Evolutionary conservation across 2,797 vertebrate genomes (phyloP).

Genomic region (Melanogrammus aeglefinus): DNA sequence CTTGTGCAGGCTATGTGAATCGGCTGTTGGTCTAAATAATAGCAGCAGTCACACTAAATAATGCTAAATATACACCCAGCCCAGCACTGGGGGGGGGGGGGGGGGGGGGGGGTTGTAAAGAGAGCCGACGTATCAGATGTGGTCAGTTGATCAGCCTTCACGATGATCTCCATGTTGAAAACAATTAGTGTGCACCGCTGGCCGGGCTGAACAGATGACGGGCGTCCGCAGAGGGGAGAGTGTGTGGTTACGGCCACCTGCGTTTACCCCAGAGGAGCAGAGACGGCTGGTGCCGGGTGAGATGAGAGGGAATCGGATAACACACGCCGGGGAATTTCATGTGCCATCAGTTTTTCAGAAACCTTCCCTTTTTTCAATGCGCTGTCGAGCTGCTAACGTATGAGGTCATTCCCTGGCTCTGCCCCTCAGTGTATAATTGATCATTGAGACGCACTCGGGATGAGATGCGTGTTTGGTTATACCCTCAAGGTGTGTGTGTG

Average conservation of each 20-base stretch:
- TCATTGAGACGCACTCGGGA: background rate
- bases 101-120: background rate
- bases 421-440: background rate
- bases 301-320: too few species aligned
- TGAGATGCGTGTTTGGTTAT: background rate
- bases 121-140: background rate
- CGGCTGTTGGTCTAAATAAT: background rate
- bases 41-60: too few species aligned
- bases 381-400: too few species aligned
- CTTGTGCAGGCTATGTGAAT: too few species aligned
- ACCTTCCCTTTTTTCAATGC: too few species aligned
- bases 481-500: background rate
- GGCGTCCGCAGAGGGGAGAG: background rate
- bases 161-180: background rate
- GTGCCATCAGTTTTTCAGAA: too few species aligned
- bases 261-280: too few species aligned
- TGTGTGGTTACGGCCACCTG: too few species aligned
- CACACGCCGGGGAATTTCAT: too few species aligned
- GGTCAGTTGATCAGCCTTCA: background rate
- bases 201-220: background rate
- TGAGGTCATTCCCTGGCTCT: background rate
- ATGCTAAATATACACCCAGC: too few species aligned
- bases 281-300: too few species aligned
- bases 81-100: too few species aligned
- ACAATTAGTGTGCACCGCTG: background rate